phyloP scores from a whole-genome alignment of 2,888 invertebrate species.

The Netelia melanura region DNA sequence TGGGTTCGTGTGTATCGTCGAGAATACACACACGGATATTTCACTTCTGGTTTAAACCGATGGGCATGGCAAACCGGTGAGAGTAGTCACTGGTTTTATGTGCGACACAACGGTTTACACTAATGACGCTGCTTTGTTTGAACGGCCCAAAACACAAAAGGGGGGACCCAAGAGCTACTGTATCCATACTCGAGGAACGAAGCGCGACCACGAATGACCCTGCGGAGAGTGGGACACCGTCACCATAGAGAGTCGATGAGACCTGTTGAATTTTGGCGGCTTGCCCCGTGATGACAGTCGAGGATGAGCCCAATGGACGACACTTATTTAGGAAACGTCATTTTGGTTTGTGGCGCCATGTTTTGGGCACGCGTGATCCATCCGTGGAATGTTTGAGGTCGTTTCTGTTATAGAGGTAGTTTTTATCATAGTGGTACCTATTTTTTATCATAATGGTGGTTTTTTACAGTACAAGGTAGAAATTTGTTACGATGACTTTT shows the following conservation, averaged over 20 bases:
- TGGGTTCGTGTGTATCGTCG: background rate
- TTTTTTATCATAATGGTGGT: too few species aligned
- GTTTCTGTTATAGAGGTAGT: too few species aligned
- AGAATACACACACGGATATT: background rate
- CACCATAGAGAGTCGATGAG: background rate
- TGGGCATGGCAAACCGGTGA: background rate
- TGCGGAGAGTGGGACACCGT: background rate
- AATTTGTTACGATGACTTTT: too few species aligned
- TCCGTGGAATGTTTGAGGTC: too few species aligned
- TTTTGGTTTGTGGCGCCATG: background rate
- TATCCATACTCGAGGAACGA: conserved; percentile 7
- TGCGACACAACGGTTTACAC: conserved; percentile 47
- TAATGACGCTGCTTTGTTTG: conserved; percentile 56
- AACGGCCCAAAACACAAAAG: conserved; percentile 31
- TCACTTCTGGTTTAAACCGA: conserved; percentile 9
- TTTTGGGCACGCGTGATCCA: background rate
- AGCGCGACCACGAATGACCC: background rate
- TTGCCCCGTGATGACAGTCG: background rate
- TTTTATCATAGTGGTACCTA: too few species aligned
- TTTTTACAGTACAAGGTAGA: too few species aligned
- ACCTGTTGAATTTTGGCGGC: conserved; percentile 11
- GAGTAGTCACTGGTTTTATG: conserved; percentile 6
- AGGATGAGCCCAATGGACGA: background rate
- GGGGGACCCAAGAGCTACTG: background rate
- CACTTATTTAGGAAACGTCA: background rate